phyloP scores from a whole-genome alignment of 2,797 vertebrate genomes.

The Paedocypris micromegethes region DNA sequence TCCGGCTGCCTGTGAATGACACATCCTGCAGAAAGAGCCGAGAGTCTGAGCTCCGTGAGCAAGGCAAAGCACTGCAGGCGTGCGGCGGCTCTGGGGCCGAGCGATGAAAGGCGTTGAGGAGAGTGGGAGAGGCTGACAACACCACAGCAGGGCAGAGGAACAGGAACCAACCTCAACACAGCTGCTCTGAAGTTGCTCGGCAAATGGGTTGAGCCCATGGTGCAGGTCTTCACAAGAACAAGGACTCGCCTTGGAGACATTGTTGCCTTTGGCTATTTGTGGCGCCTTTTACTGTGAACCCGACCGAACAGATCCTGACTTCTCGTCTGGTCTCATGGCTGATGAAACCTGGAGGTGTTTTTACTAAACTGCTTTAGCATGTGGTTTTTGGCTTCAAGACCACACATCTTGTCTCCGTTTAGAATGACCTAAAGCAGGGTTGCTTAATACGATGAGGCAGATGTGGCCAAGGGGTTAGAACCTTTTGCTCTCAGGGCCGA shows the following conservation, averaged over 20 bases:
- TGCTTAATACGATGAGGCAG: too few species aligned
- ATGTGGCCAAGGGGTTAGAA: too few species aligned
- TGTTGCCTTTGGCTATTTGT: conserved; percentile 6
- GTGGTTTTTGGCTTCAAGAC: neutral
- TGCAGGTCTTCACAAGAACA: conserved; percentile 1
- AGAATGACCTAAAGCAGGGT: too few species aligned
- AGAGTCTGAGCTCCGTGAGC: conserved; percentile 20
- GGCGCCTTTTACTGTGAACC: conserved; percentile 12
- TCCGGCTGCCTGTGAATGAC: conserved; percentile 32
- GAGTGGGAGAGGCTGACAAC: conserved; percentile 12
- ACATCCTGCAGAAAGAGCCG: conserved; percentile 32
- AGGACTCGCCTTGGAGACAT: neutral
- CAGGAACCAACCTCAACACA: neutral
- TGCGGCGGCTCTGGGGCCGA: conserved; percentile 28
- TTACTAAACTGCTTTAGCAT: neutral
- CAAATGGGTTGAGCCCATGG: conserved; percentile 7
- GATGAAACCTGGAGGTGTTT: conserved; percentile 13
- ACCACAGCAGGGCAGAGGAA: conserved; percentile 18
- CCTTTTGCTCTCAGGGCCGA: too few species aligned
- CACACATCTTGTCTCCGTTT: too few species aligned
- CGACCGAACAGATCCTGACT: conserved; percentile 8
- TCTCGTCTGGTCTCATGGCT: conserved; percentile 4
- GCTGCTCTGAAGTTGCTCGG: conserved; percentile 3
- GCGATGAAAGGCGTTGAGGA: conserved; percentile 32
- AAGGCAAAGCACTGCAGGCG: conserved; percentile 36